phyloP scores from a whole-genome alignment of 2,113 vertebrate genomes.

The Pandion haliaetus region DNA sequence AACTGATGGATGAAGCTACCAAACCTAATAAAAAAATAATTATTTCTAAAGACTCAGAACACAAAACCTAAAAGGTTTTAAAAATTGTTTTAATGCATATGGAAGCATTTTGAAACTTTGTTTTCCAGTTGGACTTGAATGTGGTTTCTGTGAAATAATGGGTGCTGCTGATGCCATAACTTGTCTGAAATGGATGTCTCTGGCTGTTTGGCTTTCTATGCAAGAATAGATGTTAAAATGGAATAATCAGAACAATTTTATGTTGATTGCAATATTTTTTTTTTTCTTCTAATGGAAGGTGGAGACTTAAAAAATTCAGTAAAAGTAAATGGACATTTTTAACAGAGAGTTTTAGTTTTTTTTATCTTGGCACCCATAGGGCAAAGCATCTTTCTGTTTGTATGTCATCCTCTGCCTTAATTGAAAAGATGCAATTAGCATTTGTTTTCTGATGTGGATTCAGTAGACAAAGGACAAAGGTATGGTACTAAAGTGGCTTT shows the following conservation, averaged over 20 bases:
- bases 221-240: neutral
- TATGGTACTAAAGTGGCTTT: neutral
- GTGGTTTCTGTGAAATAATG: neutral
- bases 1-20: constrained; percentile 90
- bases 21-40: constrained; percentile 82
- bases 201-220: neutral
- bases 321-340: neutral
- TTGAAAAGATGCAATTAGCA: neutral
- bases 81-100: neutral
- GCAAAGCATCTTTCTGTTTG: neutral
- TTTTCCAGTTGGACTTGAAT: neutral
- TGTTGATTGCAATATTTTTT: neutral
- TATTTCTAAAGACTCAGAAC: constrained; percentile 71
- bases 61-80: constrained; percentile 9
- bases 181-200: neutral
- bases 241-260: neutral
- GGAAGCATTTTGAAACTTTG: neutral
- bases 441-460: neutral
- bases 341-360: neutral
- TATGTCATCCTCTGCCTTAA: neutral
- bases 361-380: neutral
- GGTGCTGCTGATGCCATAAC: neutral
- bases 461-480: neutral
- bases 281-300: neutral
- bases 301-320: neutral